Evolutionary conservation across 2,888 invertebrate genomes (phyloP), one percentile per base, ranked within the genome.

Genomic region (Rhopalosiphum nymphaeae): DNA sequence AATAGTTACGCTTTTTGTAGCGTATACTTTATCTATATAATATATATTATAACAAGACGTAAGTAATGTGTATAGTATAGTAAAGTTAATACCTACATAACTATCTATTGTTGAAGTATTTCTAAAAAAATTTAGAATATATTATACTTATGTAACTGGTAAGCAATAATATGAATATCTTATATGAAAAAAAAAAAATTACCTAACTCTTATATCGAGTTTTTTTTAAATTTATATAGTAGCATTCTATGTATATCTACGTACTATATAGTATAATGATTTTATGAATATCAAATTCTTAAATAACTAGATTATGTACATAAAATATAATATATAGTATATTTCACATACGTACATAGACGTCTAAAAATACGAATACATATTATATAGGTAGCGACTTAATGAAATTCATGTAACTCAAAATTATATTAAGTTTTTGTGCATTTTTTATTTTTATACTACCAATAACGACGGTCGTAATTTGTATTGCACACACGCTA

Each of bases 401-500:
- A 90, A 84, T 56, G 53, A 56, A 91, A 91, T 56, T 9, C 29
- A 16, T 46, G 91, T 87, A 91, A 87, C 36, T 57, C 49, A 57
- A 92, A 92, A 92, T 86, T 92, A 92, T 86, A 92, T 61, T 36
- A 26, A 11, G 44, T 57, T 56, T 91, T 91, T 57, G 13, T 57
- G 49, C 4, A 85, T 78, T 49, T 91, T 91, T 85, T 25, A 85
- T 85, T 86, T 92, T 61, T 92, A 89, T n/a, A 86, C 29, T 26
- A 57, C 86, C 61, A 57, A 86, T 36, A 26, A 36, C 49, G 13
- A 57, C 56, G 56, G 44, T n/a, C 44, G 61, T 87, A 87, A 92
- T 92, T 92, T 61, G 25, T 86, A 86, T 61, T 92, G 49, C 61
- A 67, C 57, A 57, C 21, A 87, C 25, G 46, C 44, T 16, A 85